Evolutionary conservation across 2,113 vertebrate species (phyloP), one percentile per base, ranked within the genome.

Genomic region (Myocastor coypus): DNA sequence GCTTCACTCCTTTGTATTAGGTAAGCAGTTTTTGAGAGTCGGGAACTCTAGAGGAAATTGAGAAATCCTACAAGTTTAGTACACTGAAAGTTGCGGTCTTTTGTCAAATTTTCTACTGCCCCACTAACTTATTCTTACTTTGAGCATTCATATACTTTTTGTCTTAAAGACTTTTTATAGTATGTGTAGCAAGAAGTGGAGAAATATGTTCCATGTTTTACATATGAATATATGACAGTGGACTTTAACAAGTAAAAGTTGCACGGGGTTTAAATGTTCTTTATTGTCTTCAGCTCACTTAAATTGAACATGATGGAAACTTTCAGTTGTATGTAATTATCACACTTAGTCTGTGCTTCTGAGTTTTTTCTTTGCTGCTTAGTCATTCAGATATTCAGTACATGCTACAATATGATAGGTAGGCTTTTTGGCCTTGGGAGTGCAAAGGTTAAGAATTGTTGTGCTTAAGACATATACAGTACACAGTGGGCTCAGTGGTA

Each of bases 341-440:
- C 73, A 73, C 59, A 22, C 24, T 61, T 64, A 80, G 13, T 86
- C 55, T 91, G 0, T 91, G 42, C 78, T 57, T 92, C 64, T 83
- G 55, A 86, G 55, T 89, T 95, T 91, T 92, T 95, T 91, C 5
- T 69, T 93, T 83, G 66, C 75, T 90, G 40, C 64, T 92, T 81
- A 32, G 24, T 92, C 12, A 69, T 78, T 87, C 20, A 90, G 46
- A 37, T 32, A 80, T 1, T 92, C 12, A 64, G 1, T 88, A 16
- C 50, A 13, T 88, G 26, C 46, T 66, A 4, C 22, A 52, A 0
- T 92, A 81, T 59, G 30, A 69, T 85, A 28, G 37, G 19, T 84
- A 40, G 42, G 30, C 69, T 94, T 87, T 82, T 50, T 81, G 66
- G 13, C 46, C 46, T 9, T 73, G 42, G 55, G 28, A 82, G 71